A percentile compares a stretch with the other conserved stretches of the same genome.
Conservation (phyloP, 92 coral and sea anemone genomes). For the Bergia sp. region DNA sequence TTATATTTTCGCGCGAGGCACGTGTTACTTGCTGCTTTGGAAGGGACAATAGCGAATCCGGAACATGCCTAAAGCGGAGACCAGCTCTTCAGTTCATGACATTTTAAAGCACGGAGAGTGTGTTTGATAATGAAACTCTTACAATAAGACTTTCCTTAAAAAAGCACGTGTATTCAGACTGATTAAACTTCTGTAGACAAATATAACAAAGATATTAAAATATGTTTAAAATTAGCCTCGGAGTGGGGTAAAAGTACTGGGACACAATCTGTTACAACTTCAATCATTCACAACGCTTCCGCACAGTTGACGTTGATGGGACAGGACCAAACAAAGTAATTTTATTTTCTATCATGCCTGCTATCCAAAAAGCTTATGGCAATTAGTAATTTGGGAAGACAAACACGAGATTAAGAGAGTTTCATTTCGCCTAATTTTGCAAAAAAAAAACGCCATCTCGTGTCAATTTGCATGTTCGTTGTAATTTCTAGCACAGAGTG, state of each 20-base stretch:
- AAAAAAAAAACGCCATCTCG: conserved; percentile 44
- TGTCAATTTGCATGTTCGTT: conserved; percentile 58
- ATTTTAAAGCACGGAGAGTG: conserved; percentile 54
- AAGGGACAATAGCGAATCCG: conserved; percentile 47
- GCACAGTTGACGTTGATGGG: conserved; percentile 2
- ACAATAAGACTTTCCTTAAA: conserved; percentile 75
- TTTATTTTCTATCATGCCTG: conserved; percentile 53
- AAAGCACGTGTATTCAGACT: conserved; percentile 79
- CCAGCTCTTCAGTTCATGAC: conserved; percentile 48
- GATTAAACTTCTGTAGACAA: conserved; percentile 54
- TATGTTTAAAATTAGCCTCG: conserved; percentile 51
- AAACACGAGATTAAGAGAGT: conserved; percentile 35
- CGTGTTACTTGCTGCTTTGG: conserved; percentile 48
- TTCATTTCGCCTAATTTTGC: conserved; percentile 88
- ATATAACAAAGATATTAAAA: conserved; percentile 67
- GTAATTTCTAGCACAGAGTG: background rate
- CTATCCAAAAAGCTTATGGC: conserved; percentile 44
- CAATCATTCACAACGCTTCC: conserved; percentile 17
- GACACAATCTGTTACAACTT: conserved; percentile 40
- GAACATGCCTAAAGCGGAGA: conserved; percentile 51
- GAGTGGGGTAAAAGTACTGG: conserved; percentile 22
- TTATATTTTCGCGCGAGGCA: conserved; percentile 25
- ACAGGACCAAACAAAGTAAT: conserved; percentile 5
- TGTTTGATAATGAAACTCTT: conserved; percentile 57
- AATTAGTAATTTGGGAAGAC: conserved; percentile 19